phyloP scores from a whole-genome alignment of 2,888 invertebrate species.

The Taphrorychus bicolor region DNA sequence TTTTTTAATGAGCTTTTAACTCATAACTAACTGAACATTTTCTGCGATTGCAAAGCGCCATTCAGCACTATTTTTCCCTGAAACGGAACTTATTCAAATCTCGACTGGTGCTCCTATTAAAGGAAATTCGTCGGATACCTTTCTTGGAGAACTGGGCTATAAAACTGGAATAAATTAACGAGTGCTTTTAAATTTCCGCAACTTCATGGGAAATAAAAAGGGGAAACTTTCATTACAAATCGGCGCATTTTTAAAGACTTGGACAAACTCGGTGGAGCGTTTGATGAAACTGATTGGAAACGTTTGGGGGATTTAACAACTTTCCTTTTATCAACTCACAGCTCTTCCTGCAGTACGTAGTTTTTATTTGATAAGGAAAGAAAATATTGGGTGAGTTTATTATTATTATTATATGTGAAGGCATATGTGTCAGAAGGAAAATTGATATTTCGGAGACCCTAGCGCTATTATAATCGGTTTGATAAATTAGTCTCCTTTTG shows the following conservation, averaged over 20 bases:
- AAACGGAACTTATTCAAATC: not conserved
- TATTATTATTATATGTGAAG: not conserved
- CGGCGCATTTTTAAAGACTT: constrained; percentile 8
- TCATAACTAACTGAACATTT: not conserved
- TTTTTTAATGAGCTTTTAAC: not conserved
- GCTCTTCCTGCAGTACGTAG: not conserved
- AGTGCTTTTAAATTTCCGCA: constrained; percentile 29
- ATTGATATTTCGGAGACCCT: not conserved
- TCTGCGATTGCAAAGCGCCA: not conserved
- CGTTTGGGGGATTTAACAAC: not conserved
- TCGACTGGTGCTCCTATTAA: constrained; percentile 2
- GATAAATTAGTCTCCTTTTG: not conserved
- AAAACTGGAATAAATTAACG: constrained; percentile 32
- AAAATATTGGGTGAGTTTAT: not conserved
- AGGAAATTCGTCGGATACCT: constrained; percentile 15
- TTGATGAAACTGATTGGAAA: constrained; percentile 7
- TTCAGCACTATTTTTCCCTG: not conserved
- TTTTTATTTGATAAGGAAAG: too few relatives aligned
- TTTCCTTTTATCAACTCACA: not conserved
- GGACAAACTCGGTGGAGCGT: constrained; percentile 9
- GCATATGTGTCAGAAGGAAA: not conserved
- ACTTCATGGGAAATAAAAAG: constrained; percentile 26
- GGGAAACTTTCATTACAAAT: constrained; percentile 20
- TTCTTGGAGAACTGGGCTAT: constrained; percentile 13
- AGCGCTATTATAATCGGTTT: not conserved